Conservation (phyloP, 2,113 vertebrate species). For the Noturus placidus region DNA sequence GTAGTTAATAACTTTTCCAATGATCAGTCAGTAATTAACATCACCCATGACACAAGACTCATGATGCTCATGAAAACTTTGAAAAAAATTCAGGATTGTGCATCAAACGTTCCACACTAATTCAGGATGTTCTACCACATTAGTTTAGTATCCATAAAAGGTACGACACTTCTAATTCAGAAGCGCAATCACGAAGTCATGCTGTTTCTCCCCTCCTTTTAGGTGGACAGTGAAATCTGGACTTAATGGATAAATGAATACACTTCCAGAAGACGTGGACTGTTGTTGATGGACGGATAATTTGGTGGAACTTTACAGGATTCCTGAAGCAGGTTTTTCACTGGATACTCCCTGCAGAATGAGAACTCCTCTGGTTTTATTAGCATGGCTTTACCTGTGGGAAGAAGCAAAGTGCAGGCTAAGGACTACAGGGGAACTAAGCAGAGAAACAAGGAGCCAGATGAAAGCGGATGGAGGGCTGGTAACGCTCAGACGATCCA, state of each 20-base stretch:
- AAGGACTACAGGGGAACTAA: conserved; percentile 74
- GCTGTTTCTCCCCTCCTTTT: neutral
- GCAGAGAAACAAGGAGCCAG: conserved; percentile 55
- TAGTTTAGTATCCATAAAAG: neutral
- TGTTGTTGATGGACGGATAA: neutral
- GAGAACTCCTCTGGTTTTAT: conserved; percentile 80
- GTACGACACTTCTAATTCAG: neutral
- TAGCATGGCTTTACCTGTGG: conserved; percentile 77
- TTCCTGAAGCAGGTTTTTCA: conserved; percentile 5
- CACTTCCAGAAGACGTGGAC: neutral
- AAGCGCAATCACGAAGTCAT: neutral
- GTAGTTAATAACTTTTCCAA: neutral
- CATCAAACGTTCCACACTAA: neutral
- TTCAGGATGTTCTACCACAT: neutral
- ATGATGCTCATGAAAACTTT: neutral
- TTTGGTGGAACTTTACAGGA: neutral
- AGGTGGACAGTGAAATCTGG: conserved; percentile 15
- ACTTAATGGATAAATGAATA: neutral
- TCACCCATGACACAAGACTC: neutral
- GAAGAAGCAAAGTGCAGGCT: conserved; percentile 70
- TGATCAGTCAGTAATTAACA: neutral
- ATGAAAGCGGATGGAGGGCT: conserved; percentile 64
- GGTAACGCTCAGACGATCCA: conserved; percentile 80
- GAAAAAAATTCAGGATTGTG: neutral
- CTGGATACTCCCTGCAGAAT: conserved; percentile 46